Base-by-base conservation (phyloP, 2,113 vertebrate species). In the Syngnathus floridae region DNA sequence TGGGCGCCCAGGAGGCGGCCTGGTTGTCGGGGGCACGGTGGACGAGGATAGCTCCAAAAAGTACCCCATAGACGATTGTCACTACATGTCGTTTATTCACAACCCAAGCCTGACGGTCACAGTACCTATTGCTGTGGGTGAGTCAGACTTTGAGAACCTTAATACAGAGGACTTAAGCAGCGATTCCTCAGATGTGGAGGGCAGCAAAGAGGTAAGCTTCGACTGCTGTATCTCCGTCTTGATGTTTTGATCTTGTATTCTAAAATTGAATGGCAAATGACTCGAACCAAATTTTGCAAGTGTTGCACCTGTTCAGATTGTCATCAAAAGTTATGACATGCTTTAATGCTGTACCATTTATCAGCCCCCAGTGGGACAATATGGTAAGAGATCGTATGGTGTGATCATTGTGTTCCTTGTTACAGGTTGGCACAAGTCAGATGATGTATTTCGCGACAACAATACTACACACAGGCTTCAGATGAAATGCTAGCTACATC, bases 141-240 rank as follows among this genome's bases (percentile, higher is more conserved):
- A 99, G 84, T 99, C 95, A 0, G 97, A 99, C 89, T 98, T 97
- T 80, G 97, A 99, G 87, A 98, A 97, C 77, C 84, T 94, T 70
- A 97, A 96, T 79, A 97, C 95, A 0, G 97, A 98, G 80, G 97
- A 99, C 56, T 97, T 96, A 83, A 98, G 94, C 89, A 97, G 94
- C 3, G 96, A 97, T 45, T 98, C 90, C 0, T 90, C 95, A 16
- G 95, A 98, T 40, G 83, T 93, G 65, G 96, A 98, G 75, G 95
- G 93, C 88, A 97, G 94, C 90, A 98, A 96, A 89, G 95, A 98
- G 94, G 97, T 99, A 94, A 77, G 89, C 70, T 7, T 4, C 5
- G 3, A 31, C 51, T 31, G 14, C 35, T 7, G 7, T 14, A 4
- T 64, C 16, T 2, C n/a, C n/a, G 8, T 45, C 8, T 41, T 61